Base-by-base conservation (phyloP, 2,888 invertebrate species). In the Drosophila mayaguana region DNA sequence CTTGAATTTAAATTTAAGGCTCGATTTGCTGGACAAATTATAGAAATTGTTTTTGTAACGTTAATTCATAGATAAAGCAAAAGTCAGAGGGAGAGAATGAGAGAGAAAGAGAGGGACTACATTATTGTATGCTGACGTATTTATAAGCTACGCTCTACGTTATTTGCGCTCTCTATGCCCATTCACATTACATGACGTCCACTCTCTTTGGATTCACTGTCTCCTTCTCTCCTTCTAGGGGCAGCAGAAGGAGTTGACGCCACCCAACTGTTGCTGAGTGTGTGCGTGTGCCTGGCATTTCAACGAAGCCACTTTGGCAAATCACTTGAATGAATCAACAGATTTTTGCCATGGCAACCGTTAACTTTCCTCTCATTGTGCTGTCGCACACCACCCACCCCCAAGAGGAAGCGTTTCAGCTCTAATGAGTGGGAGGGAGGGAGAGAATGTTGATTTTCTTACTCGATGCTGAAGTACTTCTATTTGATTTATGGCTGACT, bases 261-360 rank as follows among this genome's bases (percentile, higher is more conserved):
- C 81, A 78, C 56, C 76, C 90, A 90, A 87, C 89, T 90, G 90
- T 90, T 90, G 89, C 89, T 79, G 71, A 32, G 74, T 28, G 51
- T 14, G 59, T 70, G 67, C 67, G 66, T 68, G 84, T 55, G 84
- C 75, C 87, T 88, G 91, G 81, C 89, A 83, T 88, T 88, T 90
- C 53, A 75, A 88, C 91, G 90, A 91, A 81, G 90, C 90, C 89
- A 90, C 91, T 90, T 90, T 86, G 77, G 84, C 65, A 90, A 88
- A 90, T 88, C 90, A 88, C 88, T 90, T 88, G 89, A 75, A 83
- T 90, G 91, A 88, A 86, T 88, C 88, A 88, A 88, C 88, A 88
- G 91, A 90, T 90, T 88, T 83, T 61, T 77, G 84, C 87, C 71
- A 83, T 90, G 79, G 76, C 81, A 64, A 83, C 72, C 72, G 89